Evolutionary conservation across 1,140 invertebrate species (phyloP).

Genomic region (Idris sp.): DNA sequence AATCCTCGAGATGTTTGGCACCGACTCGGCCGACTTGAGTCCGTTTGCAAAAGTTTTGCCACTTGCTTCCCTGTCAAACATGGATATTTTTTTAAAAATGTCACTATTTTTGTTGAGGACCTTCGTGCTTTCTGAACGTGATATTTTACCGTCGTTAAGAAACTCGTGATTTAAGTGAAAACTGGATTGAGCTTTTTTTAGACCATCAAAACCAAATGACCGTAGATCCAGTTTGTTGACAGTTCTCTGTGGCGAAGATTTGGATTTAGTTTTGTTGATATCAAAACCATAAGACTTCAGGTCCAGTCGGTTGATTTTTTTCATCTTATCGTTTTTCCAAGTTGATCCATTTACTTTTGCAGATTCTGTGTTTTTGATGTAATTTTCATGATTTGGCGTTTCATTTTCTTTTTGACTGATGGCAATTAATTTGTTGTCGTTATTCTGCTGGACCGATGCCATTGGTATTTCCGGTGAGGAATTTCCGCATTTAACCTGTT

Average conservation of each 20-base stretch:
- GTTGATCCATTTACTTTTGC: slow-evolving; percentile 6
- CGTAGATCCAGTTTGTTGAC: slow-evolving; percentile 71
- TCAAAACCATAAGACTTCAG: slow-evolving; percentile 72
- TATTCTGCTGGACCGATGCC: slow-evolving; percentile 43
- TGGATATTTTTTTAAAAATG: slow-evolving; percentile 40
- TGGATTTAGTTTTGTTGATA: slow-evolving; percentile 49
- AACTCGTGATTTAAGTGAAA: slow-evolving; percentile 64
- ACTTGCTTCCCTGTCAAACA: slow-evolving; percentile 28
- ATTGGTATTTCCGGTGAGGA: background rate
- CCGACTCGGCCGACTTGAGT: slow-evolving; percentile 69
- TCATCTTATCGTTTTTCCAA: slow-evolving; percentile 52
- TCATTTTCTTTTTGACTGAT: slow-evolving; percentile 1
- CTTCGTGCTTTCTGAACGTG: slow-evolving; percentile 46
- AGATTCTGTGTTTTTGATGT: slow-evolving; percentile 60
- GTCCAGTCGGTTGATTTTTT: slow-evolving; percentile 67
- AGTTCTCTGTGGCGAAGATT: slow-evolving; percentile 48
- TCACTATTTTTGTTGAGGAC: slow-evolving; percentile 60
- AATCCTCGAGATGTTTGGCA: slow-evolving; percentile 69
- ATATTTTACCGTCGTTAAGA: slow-evolving; percentile 25
- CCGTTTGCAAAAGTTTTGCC: slow-evolving; percentile 36
- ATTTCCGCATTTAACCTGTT: slow-evolving; percentile 34
- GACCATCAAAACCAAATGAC: slow-evolving; percentile 68
- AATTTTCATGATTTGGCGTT: slow-evolving; percentile 33
- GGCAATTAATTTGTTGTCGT: slow-evolving; percentile 15
- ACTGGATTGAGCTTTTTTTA: slow-evolving; percentile 69